Conservation (phyloP, 2,888 invertebrate species). For the Platycnemis pennipes region DNA sequence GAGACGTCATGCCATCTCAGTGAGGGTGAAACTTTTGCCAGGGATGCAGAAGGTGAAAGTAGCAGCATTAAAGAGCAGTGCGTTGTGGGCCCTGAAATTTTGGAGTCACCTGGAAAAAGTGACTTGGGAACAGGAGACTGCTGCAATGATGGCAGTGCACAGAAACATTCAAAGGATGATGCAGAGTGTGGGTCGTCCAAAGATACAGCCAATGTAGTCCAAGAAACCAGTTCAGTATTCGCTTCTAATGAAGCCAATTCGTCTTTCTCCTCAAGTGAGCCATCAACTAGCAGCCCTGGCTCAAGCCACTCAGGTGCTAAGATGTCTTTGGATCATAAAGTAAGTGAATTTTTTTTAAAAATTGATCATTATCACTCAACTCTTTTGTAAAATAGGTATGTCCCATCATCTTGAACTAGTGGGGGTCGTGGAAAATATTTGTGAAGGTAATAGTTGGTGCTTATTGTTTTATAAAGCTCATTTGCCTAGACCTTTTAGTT, state of each 20-base stretch:
- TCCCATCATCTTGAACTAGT: too few relatives aligned
- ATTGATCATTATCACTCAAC: neutral
- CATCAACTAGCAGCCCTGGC: neutral
- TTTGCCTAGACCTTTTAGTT: too few relatives aligned
- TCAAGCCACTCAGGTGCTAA: slow-evolving; percentile 21
- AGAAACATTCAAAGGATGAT: neutral
- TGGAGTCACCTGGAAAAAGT: neutral
- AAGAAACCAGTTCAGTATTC: slow-evolving; percentile 22
- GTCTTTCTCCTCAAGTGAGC: neutral
- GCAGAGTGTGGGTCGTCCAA: neutral
- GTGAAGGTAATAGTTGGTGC: too few relatives aligned
- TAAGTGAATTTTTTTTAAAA: neutral
- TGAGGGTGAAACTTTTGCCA: slow-evolving; percentile 4
- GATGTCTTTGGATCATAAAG: slow-evolving; percentile 22
- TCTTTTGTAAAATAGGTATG: too few relatives aligned
- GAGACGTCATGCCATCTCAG: neutral
- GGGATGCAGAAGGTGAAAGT: neutral
- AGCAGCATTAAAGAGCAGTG: neutral
- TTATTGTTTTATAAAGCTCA: too few relatives aligned
- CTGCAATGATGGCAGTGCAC: neutral
- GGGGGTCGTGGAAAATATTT: too few relatives aligned
- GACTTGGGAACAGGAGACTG: neutral
- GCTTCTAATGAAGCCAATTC: neutral
- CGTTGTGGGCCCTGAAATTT: neutral
- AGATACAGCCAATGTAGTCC: neutral